These are phyloP conservation scores for Ceratotherium simum DNA, from an alignment of 2,113 vertebrate genomes.

Conservation along the genomic window DNA sequence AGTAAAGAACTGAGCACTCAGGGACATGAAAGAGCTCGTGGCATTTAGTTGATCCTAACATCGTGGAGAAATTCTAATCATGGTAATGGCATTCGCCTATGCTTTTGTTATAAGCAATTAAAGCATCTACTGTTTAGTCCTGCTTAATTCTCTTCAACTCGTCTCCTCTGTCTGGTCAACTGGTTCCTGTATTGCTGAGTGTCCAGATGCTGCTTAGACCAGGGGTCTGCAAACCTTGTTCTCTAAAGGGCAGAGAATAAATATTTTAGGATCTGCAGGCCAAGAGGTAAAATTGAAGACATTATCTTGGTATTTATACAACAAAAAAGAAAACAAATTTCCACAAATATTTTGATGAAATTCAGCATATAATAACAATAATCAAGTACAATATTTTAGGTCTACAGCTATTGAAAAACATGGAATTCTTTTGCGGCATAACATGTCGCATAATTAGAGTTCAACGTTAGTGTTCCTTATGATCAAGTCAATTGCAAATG, in stretches of 20 bases:
- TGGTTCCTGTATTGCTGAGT: not conserved
- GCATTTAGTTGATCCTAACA: not conserved
- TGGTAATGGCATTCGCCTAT: not conserved
- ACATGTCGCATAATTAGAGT: not conserved
- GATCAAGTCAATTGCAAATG: not conserved
- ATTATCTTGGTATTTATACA: not conserved
- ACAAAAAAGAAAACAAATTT: not conserved
- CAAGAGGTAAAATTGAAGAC: not conserved
- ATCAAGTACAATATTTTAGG: not conserved
- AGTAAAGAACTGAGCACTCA: not conserved
- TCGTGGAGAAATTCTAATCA: conserved; percentile 3
- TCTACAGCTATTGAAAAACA: not conserved
- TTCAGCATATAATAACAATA: not conserved
- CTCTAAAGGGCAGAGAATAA: not conserved
- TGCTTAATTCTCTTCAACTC: not conserved
- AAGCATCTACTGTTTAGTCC: not conserved
- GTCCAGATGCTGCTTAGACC: not conserved
- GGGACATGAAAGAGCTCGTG: not conserved
- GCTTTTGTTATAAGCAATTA: not conserved
- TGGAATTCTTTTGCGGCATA: not conserved
- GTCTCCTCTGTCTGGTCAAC: not conserved
- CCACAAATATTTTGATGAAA: not conserved
- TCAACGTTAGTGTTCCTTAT: not conserved
- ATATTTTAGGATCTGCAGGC: not conserved
- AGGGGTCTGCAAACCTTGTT: not conserved